Base-by-base conservation (phyloP, 35 echinoderm and acorn worm genomes). In the Holothuria glaberrima region DNA sequence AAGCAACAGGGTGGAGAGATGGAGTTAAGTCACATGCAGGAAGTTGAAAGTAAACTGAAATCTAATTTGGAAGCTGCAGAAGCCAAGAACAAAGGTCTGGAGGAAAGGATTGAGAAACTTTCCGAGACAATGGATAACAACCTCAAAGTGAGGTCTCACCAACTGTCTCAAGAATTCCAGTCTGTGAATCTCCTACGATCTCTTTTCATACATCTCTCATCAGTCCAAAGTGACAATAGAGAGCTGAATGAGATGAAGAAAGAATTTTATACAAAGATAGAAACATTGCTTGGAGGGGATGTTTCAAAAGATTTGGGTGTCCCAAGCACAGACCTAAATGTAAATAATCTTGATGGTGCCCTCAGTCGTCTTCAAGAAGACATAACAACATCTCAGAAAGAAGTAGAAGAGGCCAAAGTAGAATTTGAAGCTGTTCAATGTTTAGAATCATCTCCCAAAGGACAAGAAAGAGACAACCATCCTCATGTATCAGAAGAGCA, bases 241-340 rank as follows among this genome's bases (percentile, higher is more conserved):
- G 80, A 84, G 56, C 80, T 84, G 1, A 84, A 84, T 32, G 57
- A 84, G 21, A 84, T 84, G 54, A 84, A 84, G 28, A 84, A 19
- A 22, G 80, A 84, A 38, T 84, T 84, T 30, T 84, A 84, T 36
- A 25, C 80, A 10, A 84, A 63, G 21, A 22, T 84, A 19, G 80
- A 84, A 33, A 61, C 25, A n/a, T 64, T 84, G 57, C 80, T 84
- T 24, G 80, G 80, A 84, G 56, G 26, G 4, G 28, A 84, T 27
- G 57, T 0, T 30, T 24, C 12, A 20, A 31, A 84, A 27, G 35
- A 33, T 25, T 13, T 48, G 2, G 34, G 17, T 22, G 6, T 12
- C 28, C 5, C 46, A 5, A 36, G 61, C 0, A 17, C 34, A 17
- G 80, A 61, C 12, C 16, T 54, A 9, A 54, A 9, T 54, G 80